Evolutionary conservation across 1,140 invertebrate genomes (phyloP).

Genomic region (Argopecten irradians): DNA sequence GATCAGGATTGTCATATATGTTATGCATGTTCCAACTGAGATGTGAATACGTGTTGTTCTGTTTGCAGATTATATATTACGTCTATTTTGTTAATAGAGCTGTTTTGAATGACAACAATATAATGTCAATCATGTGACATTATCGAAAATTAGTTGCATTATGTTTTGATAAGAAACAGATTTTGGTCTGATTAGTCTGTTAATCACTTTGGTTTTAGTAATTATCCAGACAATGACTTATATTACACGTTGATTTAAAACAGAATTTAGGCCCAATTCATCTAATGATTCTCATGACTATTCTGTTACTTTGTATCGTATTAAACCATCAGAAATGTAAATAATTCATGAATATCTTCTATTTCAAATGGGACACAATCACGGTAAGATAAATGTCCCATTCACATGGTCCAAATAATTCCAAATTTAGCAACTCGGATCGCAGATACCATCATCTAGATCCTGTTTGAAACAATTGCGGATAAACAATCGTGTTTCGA

Average conservation of each 20-base stretch:
- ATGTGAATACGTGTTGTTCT: not conserved
- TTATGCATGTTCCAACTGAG: not conserved
- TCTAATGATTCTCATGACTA: not conserved
- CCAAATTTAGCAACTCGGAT: not conserved
- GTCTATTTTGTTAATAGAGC: not conserved
- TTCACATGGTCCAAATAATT: constrained; percentile 6
- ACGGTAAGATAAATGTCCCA: not conserved
- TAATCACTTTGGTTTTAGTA: not conserved
- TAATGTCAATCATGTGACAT: not conserved
- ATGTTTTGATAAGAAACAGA: too few relatives aligned
- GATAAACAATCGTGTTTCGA: not conserved
- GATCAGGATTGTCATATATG: not conserved
- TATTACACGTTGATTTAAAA: not conserved
- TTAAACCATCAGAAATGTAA: not conserved
- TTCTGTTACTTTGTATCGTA: not conserved
- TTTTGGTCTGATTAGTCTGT: too few relatives aligned
- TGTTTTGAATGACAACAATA: not conserved
- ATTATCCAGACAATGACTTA: not conserved
- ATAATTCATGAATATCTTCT: constrained; percentile 1
- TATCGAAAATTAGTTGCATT: too few relatives aligned
- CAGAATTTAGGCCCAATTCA: not conserved
- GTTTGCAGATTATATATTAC: not conserved
- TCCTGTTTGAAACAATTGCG: not conserved
- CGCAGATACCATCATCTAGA: not conserved
- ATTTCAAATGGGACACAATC: not conserved